Base-by-base conservation (phyloP, 2,797 vertebrate species). In the Prionace glauca region DNA sequence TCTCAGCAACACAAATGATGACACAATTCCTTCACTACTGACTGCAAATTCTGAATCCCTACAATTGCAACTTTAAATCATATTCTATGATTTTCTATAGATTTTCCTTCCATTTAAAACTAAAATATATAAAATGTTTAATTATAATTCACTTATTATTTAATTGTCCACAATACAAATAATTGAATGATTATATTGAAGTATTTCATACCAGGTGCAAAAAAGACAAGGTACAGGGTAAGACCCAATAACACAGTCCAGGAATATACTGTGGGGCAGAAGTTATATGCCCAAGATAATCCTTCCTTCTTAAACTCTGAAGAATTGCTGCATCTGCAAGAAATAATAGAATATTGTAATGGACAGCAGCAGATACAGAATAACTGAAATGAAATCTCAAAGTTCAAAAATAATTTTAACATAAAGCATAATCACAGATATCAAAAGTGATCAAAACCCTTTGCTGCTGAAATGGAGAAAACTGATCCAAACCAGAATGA, bases 221-320 rank as follows among this genome's bases (percentile, higher is more conserved):
- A 99, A 96, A 98, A 98, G 96, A 98, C 97, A 95, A 99, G 97
- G 96, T 99, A 99, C 32, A 98, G 97, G 96, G 99, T 97, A 96
- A 99, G 98, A 95, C 99, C 99, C 96, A 99, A 96, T 93, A 99
- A 97, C 71, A 98, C 98, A 95, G 99, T 97, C 99, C 99, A 99
- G 93, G 98, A 99, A 97, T 98, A 99, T 0, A 98, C 98, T 26
- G 98, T 99, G 95, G 99, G 99, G 62, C 99, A 99, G 98, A 99
- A 99, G 96, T 99, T 99, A 96, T 99, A 99, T 50, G 99, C 99
- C 99, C 99, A 99, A 97, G 98, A 98, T 74, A 97, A 97, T 45
- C 98, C 98, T 96, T 98, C 98, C 94, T 96, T 97, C 97, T 97
- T 97, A 96, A 97, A 97, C 95, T 97, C 96, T 12, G 98, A 98